Conservation (phyloP, 2,888 invertebrate genomes). For the Philopedon plagiatum region DNA sequence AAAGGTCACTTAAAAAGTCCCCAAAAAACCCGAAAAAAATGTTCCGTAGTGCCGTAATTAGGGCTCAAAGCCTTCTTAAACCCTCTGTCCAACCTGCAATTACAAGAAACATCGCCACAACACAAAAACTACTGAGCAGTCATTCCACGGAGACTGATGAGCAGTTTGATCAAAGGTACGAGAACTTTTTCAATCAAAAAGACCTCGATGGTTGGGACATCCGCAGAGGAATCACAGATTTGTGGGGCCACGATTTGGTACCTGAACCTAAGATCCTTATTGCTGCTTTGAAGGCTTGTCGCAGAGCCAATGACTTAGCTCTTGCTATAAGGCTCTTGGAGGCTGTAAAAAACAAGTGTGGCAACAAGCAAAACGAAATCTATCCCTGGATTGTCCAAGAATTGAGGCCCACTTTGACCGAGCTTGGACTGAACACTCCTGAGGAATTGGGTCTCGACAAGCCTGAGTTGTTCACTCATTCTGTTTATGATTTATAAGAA, state of each 20-base stretch:
- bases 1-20: background rate
- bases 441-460: slow-evolving; percentile 98
- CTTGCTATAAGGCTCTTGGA: slow-evolving; percentile 94
- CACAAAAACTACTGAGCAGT: slow-evolving; percentile 64
- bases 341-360: slow-evolving; percentile 91
- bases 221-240: slow-evolving; percentile 91
- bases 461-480: slow-evolving; percentile 91
- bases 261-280: slow-evolving; percentile 92
- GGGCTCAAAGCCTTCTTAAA: slow-evolving; percentile 66
- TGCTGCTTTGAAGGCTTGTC: slow-evolving; percentile 91
- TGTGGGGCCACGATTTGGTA: slow-evolving; percentile 91
- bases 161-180: slow-evolving; percentile 87
- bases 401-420: slow-evolving; percentile 91
- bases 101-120: slow-evolving; percentile 46
- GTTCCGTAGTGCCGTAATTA: slow-evolving; percentile 70
- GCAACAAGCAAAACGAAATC: slow-evolving; percentile 79
- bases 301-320: slow-evolving; percentile 94
- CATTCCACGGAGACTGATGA: slow-evolving; percentile 81
- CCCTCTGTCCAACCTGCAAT: slow-evolving; percentile 54
- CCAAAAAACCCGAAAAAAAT: slow-evolving; percentile 63
- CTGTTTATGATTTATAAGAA: slow-evolving; percentile 76
- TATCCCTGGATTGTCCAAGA: slow-evolving; percentile 92
- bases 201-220: slow-evolving; percentile 97
- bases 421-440: slow-evolving; percentile 93
- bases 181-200: slow-evolving; percentile 85